A percentile compares a stretch with the other conserved stretches of the same genome.
Evolutionary conservation across 2,888 invertebrate genomes (phyloP).

Genomic region (Sclerodermus sp.): DNA sequence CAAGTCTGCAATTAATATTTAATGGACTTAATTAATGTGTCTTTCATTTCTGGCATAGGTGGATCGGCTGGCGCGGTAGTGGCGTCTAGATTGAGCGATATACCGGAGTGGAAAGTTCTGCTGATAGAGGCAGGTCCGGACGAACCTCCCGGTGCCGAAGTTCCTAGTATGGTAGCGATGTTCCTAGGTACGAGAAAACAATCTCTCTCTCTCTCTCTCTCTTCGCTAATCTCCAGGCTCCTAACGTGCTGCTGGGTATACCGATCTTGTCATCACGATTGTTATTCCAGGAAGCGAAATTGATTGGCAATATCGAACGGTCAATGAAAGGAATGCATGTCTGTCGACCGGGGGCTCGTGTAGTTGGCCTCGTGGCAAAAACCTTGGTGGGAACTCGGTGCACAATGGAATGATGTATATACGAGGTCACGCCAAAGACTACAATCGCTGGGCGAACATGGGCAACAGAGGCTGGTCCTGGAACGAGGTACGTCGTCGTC

Average conservation of each 20-base stretch:
- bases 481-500: constrained; percentile 59
- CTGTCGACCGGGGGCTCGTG: constrained; percentile 59
- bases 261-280: not conserved
- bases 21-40: not conserved
- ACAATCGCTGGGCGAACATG: constrained; percentile 72
- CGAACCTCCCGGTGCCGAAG: constrained; percentile 66
- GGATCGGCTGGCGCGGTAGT: constrained; percentile 69
- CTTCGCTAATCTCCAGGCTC: no score
- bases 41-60: constrained; percentile 39
- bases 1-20: no score
- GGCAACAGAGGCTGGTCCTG: constrained; percentile 80
- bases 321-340: constrained; percentile 67
- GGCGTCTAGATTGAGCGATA: constrained; percentile 68
- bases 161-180: constrained; percentile 71
- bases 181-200: constrained; percentile 60
- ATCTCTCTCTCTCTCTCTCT: no score
- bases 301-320: constrained; percentile 71
- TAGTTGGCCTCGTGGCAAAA: constrained; percentile 73
- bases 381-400: constrained; percentile 71
- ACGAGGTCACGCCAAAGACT: constrained; percentile 74
- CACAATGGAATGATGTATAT: constrained; percentile 86
- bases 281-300: constrained; percentile 58
- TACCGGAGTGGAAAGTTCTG: constrained; percentile 70
- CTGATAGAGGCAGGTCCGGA: constrained; percentile 74
- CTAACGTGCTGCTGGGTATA: no score